Evolutionary conservation across 2,888 invertebrate species (phyloP).

Genomic region (Heliothis peltigera): DNA sequence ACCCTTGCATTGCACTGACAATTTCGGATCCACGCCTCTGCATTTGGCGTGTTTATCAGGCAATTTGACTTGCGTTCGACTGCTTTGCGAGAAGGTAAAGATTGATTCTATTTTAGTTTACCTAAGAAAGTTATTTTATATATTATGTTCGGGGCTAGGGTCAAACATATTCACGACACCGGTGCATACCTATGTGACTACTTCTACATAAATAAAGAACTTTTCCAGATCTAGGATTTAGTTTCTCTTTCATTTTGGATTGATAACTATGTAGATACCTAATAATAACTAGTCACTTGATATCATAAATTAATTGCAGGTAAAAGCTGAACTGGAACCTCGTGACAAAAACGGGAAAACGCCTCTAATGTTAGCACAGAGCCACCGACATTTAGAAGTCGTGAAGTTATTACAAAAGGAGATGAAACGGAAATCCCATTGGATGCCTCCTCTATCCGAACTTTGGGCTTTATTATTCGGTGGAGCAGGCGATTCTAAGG

Average conservation of each 20-base stretch:
- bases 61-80: conserved; percentile 95
- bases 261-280: no score
- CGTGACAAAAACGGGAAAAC: conserved; percentile 98
- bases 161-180: no score
- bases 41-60: conserved; percentile 97
- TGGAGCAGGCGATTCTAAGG: conserved; percentile 97
- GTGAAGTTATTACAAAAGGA: conserved; percentile 95
- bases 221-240: no score
- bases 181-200: no score
- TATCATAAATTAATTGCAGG: conserved; percentile 81
- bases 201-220: not conserved
- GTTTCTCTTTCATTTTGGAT: no score
- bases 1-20: conserved; percentile 96
- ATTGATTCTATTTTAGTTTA: not conserved
- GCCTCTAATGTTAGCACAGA: conserved; percentile 96
- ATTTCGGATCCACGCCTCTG: conserved; percentile 97
- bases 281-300: no score
- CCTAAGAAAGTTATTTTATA: no score
- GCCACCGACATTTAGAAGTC: conserved; percentile 96
- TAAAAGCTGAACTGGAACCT: conserved; percentile 95
- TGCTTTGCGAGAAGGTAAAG: conserved; percentile 95
- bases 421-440: conserved; percentile 94
- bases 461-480: conserved; percentile 97
- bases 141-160: no score
- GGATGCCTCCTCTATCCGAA: conserved; percentile 96